Evolutionary conservation across 1,140 invertebrate species (phyloP).

Genomic region (Gryon sp.): DNA sequence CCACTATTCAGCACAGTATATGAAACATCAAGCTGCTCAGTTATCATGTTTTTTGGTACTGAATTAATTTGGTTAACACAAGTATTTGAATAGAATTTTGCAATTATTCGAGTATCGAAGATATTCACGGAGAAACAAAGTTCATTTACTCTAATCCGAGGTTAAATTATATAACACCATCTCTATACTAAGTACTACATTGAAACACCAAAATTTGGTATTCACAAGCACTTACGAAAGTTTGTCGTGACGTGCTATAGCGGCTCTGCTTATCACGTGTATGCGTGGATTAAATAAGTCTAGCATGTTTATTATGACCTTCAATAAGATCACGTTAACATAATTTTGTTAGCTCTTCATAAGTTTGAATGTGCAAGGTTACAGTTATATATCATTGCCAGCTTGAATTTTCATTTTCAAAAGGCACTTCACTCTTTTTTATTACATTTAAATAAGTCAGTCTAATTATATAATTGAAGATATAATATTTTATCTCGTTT

Average conservation of each 20-base stretch:
- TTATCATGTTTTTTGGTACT: too few relatives aligned
- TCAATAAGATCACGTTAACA: slow-evolving; percentile 15
- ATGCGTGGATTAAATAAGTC: slow-evolving; percentile 27
- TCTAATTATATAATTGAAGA: neutral
- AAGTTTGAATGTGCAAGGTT: slow-evolving; percentile 33
- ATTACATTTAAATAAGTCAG: neutral
- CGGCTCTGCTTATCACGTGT: slow-evolving; percentile 29
- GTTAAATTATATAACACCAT: slow-evolving; percentile 17
- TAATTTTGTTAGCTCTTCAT: slow-evolving; percentile 23
- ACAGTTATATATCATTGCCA: neutral
- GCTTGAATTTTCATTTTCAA: slow-evolving; percentile 1
- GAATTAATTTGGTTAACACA: neutral
- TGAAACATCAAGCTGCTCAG: too few relatives aligned
- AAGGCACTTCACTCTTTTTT: neutral
- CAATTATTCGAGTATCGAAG: neutral
- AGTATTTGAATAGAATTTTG: neutral
- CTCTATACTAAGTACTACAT: slow-evolving; percentile 5
- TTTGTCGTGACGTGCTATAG: slow-evolving; percentile 3
- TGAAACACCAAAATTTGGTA: slow-evolving; percentile 3
- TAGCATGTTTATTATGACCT: slow-evolving; percentile 22
- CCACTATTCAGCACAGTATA: too few relatives aligned
- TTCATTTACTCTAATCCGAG: slow-evolving; percentile 14
- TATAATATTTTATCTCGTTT: too few relatives aligned
- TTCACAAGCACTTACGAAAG: slow-evolving; percentile 23
- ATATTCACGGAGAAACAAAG: slow-evolving; percentile 1